Evolutionary conservation across 2,888 invertebrate species (phyloP).

Genomic region (Volucella inanis): DNA sequence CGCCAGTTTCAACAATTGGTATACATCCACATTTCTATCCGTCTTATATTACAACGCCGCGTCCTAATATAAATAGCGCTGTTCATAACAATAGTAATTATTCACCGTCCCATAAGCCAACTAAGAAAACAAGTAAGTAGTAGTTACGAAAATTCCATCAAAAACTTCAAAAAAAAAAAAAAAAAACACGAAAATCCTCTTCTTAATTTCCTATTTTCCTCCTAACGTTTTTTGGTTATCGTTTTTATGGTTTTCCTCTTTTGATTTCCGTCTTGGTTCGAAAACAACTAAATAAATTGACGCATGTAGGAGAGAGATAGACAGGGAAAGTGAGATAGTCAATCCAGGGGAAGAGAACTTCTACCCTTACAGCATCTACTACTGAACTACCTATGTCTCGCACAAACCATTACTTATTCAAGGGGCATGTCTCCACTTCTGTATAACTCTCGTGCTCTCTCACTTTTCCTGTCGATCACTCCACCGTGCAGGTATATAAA

Average conservation of each 20-base stretch:
- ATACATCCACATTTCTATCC: constrained; percentile 77
- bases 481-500: constrained; percentile 56
- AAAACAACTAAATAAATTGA: constrained; percentile 43
- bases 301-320: constrained; percentile 60
- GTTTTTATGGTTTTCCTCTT: constrained; percentile 15
- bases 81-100: constrained; percentile 79
- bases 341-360: not conserved
- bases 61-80: constrained; percentile 78
- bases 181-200: constrained; percentile 18
- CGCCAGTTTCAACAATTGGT: constrained; percentile 76
- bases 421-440: not conserved
- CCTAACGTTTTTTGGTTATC: constrained; percentile 6
- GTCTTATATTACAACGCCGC: constrained; percentile 78
- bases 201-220: not conserved
- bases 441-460: constrained; percentile 3
- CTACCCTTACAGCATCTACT: not conserved
- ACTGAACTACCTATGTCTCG: constrained; percentile 3
- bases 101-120: constrained; percentile 84
- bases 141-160: constrained; percentile 75
- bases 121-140: constrained; percentile 86
- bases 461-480: constrained; percentile 31
- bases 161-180: constrained; percentile 38
- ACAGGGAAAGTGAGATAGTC: constrained; percentile 9
- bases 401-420: not conserved
- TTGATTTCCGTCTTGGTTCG: constrained; percentile 42